Conservation (phyloP, 2,888 invertebrate genomes). For the Dasysyrphus tricinctus region DNA sequence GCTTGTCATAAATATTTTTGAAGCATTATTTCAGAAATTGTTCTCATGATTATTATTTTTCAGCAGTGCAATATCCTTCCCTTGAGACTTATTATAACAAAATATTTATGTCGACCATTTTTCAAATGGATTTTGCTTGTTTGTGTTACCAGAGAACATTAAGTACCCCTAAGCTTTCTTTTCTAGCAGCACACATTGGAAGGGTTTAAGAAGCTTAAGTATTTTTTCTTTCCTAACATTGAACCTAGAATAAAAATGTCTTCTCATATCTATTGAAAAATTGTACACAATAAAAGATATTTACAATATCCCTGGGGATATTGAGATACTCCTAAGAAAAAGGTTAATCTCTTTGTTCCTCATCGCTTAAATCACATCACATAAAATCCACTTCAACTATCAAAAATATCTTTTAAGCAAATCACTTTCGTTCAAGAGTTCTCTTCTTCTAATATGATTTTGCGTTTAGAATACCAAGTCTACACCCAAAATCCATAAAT, state of each 20-base stretch:
- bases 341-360: not conserved
- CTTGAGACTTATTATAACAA: not conserved
- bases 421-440: constrained; percentile 21
- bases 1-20: too few relatives aligned
- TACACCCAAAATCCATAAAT: constrained; percentile 62
- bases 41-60: not conserved
- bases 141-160: not conserved
- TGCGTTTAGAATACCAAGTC: constrained; percentile 26
- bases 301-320: not conserved
- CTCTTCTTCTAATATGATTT: not conserved
- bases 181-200: not conserved
- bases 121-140: not conserved
- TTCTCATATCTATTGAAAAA: not conserved
- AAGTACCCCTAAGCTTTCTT: not conserved
- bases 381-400: constrained; percentile 13
- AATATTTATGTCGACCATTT: not conserved
- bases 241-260: not conserved
- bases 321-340: not conserved
- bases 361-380: not conserved
- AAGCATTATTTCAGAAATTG: not conserved
- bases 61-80: not conserved
- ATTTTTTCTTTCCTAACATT: not conserved
- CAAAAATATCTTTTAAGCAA: not conserved
- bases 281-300: constrained; percentile 3
- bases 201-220: not conserved